Evolutionary conservation across 1,140 invertebrate genomes (phyloP).

Genomic region (Drosophila lini): DNA sequence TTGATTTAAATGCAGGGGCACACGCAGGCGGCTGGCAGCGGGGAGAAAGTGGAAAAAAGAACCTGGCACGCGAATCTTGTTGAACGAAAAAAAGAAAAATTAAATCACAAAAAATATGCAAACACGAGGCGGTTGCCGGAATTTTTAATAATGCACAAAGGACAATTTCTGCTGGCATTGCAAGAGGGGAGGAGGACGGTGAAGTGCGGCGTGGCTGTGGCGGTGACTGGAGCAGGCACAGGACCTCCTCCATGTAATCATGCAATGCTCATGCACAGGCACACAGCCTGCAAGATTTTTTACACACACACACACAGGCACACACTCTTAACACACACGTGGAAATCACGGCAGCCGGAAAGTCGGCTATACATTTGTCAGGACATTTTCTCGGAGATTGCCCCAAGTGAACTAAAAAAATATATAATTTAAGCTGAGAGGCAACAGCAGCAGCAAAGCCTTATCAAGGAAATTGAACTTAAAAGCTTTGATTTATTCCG

Average conservation of each 20-base stretch:
- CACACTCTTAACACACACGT: constrained; percentile 1
- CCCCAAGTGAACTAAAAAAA: constrained; percentile 35
- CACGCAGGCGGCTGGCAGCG: constrained; percentile 3
- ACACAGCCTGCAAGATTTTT: constrained; percentile 7
- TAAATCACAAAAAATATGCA: constrained; percentile 64
- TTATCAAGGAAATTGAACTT: constrained; percentile 22
- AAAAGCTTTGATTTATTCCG: constrained; percentile 4
- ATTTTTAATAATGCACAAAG: constrained; percentile 74
- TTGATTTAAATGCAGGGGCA: constrained; percentile 64
- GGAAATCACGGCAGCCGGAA: constrained; percentile 40
- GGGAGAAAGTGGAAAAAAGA: neutral
- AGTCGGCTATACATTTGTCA: constrained; percentile 47
- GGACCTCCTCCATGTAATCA: constrained; percentile 42
- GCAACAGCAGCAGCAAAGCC: neutral
- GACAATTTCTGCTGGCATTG: constrained; percentile 50
- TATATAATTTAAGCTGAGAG: constrained; percentile 13
- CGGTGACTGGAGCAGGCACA: constrained; percentile 10
- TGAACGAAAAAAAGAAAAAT: constrained; percentile 29
- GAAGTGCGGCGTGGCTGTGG: neutral
- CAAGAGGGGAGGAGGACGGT: neutral
- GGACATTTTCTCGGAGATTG: constrained; percentile 28
- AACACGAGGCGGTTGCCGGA: constrained; percentile 39
- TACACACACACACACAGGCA: constrained; percentile 1
- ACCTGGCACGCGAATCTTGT: constrained; percentile 37
- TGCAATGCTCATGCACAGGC: constrained; percentile 41